Base-by-base conservation (phyloP, 2,113 vertebrate species). In the Hystrix cristata region DNA sequence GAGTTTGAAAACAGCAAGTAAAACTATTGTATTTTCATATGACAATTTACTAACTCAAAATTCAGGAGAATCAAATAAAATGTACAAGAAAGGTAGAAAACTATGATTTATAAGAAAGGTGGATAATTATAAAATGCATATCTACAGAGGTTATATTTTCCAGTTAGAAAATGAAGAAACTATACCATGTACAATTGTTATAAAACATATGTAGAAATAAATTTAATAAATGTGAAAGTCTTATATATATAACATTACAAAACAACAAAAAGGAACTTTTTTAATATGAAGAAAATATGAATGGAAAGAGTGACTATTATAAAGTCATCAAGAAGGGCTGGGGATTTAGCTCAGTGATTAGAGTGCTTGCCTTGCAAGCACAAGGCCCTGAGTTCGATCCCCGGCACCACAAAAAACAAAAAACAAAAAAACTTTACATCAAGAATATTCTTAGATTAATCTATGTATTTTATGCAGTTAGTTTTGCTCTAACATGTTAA, bases 121-220 rank as follows among this genome's bases (percentile, higher is more conserved):
- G 31, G 13, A 81, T 82, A 5, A 84, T 34, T 81, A 51, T 72
- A 51, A 96, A 85, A 57, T 43, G 51, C 7, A 46, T 18, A 86
- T 27, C n/a, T 15, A 21, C 1, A 25, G 65, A 38, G 38, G 38
- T 38, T 31, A 93, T 29, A 0, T 16, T 74, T 87, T 94, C 53
- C 34, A 93, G 1, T 86, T 69, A 92, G 69, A 84, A 97, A 93
- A 90, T 43, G 29, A 55, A 57, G 38, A 87, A 90, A 62, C 19
- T 62, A 76, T 19, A 7, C 10, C 16, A 81, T 88, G 60, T 65
- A 76, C 0, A 85, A 76, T 27, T 90, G 48, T 53, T 43, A 88
- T n/a, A 91, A 95, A 51, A 84, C 11, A 79, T 55, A 78, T 18
- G 23, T 43, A 91, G 21, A 88, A 53, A 74, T 46, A 94, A 89